A percentile compares a stretch with the other conserved stretches of the same genome.
Evolutionary conservation across 2,888 invertebrate genomes (phyloP).

Genomic region (Sphaerophoria taeniata): DNA sequence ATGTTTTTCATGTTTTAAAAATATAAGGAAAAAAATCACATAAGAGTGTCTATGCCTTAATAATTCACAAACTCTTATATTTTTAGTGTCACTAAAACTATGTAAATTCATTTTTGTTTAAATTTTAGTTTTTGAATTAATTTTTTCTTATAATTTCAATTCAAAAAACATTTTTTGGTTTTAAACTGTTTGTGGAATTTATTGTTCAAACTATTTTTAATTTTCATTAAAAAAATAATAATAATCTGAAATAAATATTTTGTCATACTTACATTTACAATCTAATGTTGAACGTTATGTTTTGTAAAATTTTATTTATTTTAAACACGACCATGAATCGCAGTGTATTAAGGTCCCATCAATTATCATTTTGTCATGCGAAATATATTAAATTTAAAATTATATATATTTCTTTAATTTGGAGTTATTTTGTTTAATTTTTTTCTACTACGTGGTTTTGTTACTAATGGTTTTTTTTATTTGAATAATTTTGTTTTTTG

Average conservation of each 20-base stretch:
- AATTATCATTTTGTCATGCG: constrained; percentile 76
- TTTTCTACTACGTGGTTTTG: constrained; percentile 42
- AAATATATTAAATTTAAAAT: constrained; percentile 74
- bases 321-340: constrained; percentile 75
- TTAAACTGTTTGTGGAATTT: constrained; percentile 53
- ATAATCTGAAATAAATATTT: constrained; percentile 50
- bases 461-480: constrained; percentile 16
- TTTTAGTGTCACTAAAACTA: constrained; percentile 38
- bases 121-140: constrained; percentile 30
- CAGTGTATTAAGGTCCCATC: constrained; percentile 75
- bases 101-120: constrained; percentile 25
- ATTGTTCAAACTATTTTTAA: constrained; percentile 57
- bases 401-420: constrained; percentile 70
- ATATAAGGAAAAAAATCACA: background rate
- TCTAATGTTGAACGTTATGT: constrained; percentile 75
- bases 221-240: constrained; percentile 37
- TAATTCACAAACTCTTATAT: constrained; percentile 16
- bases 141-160: constrained; percentile 33
- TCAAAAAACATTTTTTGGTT: background rate
- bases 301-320: constrained; percentile 68
- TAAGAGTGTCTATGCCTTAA: constrained; percentile 57
- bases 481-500: constrained; percentile 25
- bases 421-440: constrained; percentile 33
- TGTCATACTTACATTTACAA: constrained; percentile 77
- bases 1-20: constrained; percentile 54